Evolutionary conservation across 2,888 invertebrate genomes (phyloP), one percentile per base, ranked within the genome.

Genomic region (Ischnus inquisitorius): DNA sequence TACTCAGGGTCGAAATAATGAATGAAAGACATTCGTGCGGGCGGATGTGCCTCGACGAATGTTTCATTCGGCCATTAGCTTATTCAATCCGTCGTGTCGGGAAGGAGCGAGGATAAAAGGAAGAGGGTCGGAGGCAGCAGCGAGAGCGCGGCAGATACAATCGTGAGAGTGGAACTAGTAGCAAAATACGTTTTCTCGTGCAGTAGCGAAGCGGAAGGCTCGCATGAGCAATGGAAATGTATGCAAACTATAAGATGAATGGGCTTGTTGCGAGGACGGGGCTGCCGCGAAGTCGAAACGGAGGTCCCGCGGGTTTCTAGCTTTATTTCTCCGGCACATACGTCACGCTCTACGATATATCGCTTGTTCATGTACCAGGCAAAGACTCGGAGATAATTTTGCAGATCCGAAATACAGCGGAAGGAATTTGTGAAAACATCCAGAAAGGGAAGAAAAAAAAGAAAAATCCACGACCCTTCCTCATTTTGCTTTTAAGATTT

Each of bases 161-260:
- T 54, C 12, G 34, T 19, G 71, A 51, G 43, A 54, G 43, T 22
- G 48, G 25, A n/a, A 46, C 25, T 19, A 14, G 62, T 48, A 78
- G 69, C 48, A 79, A 79, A 79, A 71, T 79, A 71, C 71, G 64
- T 62, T 71, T 64, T 12, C 57, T 6, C n/a, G 19, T 67, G 22
- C 6, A 43, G 54, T 16, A 14, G 65, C 16, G 39, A 28, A 39
- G 62, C 57, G 51, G 54, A 71, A 71, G 39, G 51, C 62, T 79
- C 39, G 78, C 62, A 64, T 79, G 62, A 71, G 71, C 39, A 64
- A 79, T 79, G 69, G 62, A 79, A 79, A 71, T 79, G 62, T 79
- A 79, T 79, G 71, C 69, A 71, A 71, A 79, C 69, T 71, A 69
- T 28, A 79, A 79, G 78, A 79, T 62, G 78, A 78, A 78, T 78